phyloP scores from a whole-genome alignment of 1,140 invertebrate species.

The Macrosteles quadrilineatus region DNA sequence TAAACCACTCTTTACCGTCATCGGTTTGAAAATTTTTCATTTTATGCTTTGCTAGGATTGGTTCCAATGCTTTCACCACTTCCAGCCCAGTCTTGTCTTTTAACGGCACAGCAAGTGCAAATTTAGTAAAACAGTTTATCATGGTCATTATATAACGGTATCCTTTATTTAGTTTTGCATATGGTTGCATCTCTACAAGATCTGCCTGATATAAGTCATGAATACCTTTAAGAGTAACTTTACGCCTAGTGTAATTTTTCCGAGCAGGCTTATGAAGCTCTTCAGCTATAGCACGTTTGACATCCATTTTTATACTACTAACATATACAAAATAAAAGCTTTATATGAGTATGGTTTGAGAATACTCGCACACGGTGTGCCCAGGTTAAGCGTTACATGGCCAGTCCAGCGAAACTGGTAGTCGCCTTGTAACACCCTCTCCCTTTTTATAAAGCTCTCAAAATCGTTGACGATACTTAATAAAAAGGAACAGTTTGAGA shows the following conservation, averaged over 20 bases:
- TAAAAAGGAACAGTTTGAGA: too few relatives aligned
- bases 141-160: slow-evolving; percentile 44
- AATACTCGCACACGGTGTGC: neutral
- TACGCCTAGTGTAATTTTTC: slow-evolving; percentile 17
- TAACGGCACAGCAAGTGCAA: slow-evolving; percentile 41
- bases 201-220: slow-evolving; percentile 35
- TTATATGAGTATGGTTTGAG: neutral
- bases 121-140: slow-evolving; percentile 48
- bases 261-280: slow-evolving; percentile 17
- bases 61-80: slow-evolving; percentile 39
- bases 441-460: too few relatives aligned
- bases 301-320: too few relatives aligned
- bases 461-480: too few relatives aligned
- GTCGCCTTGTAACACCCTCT: too few relatives aligned
- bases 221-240: slow-evolving; percentile 31
- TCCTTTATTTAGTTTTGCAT: slow-evolving; percentile 41
- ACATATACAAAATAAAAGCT: too few relatives aligned
- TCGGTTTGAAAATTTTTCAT: slow-evolving; percentile 37
- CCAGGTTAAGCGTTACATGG: neutral
- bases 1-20: slow-evolving; percentile 47
- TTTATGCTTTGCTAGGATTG: neutral
- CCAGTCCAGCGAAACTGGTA: too few relatives aligned
- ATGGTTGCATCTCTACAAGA: slow-evolving; percentile 34
- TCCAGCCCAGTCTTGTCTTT: slow-evolving; percentile 43
- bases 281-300: slow-evolving; percentile 12